These are phyloP conservation scores for Dryococelus australis DNA, from an alignment of 2,888 invertebrate genomes.

Conservation along the genomic window DNA sequence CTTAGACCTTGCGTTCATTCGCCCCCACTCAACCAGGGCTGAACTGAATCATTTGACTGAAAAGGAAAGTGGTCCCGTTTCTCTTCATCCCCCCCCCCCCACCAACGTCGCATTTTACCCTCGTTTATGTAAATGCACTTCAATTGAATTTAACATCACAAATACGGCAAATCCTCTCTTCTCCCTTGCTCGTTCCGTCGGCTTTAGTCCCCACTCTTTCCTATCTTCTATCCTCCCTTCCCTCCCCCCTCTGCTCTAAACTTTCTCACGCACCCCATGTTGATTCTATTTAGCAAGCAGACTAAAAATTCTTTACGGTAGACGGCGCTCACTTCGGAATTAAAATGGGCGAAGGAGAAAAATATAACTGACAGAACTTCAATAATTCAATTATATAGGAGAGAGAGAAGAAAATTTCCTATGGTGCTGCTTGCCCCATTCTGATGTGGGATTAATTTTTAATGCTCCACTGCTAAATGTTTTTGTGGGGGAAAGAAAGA, in stretches of 20 bases:
- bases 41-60: constrained; percentile 28
- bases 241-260: neutral
- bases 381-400: neutral
- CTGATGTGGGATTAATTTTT: constrained; percentile 16
- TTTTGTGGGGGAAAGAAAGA: neutral
- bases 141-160: constrained; percentile 40
- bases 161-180: constrained; percentile 33
- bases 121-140: constrained; percentile 38
- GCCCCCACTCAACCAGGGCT: neutral
- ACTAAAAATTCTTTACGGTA: constrained; percentile 8
- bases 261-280: neutral
- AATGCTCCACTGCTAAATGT: neutral
- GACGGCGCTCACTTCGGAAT: constrained; percentile 7
- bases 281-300: neutral
- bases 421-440: neutral
- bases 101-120: constrained; percentile 18
- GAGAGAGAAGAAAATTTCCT: neutral
- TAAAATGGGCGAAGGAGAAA: constrained; percentile 1
- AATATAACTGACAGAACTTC: constrained; percentile 10
- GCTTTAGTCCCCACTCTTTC: neutral
- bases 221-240: neutral
- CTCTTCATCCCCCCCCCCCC: neutral
- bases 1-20: neutral
- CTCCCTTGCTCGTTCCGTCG: neutral
- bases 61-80: neutral